Conservation (phyloP, 2,113 vertebrate genomes). For the Cebus imitator region DNA sequence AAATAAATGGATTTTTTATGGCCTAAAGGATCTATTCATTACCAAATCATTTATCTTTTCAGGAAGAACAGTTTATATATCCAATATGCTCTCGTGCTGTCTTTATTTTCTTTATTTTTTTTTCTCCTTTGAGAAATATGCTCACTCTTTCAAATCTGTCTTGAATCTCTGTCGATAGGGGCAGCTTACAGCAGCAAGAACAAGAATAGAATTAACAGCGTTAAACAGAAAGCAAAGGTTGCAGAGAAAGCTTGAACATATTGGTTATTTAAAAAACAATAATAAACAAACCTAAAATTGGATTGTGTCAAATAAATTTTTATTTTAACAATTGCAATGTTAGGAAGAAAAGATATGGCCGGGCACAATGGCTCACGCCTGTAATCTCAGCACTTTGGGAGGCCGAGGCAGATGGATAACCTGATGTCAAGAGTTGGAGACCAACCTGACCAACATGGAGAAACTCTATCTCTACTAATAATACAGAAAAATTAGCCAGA, state of each 20-base stretch:
- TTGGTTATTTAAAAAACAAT: constrained; percentile 38
- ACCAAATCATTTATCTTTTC: constrained; percentile 85
- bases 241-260: background rate
- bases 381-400: too few relatives aligned
- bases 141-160: constrained; percentile 67
- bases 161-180: constrained; percentile 42
- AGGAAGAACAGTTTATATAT: constrained; percentile 77
- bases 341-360: background rate
- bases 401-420: too few relatives aligned
- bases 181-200: constrained; percentile 55
- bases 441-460: too few relatives aligned
- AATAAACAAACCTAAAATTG: constrained; percentile 32
- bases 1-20: constrained; percentile 88
- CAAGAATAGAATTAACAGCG: constrained; percentile 67
- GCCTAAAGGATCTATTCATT: constrained; percentile 85
- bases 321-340: background rate
- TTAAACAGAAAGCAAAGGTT: constrained; percentile 64
- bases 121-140: constrained; percentile 64
- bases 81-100: constrained; percentile 66
- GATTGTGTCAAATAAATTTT: background rate
- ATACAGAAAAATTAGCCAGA: too few relatives aligned
- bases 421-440: too few relatives aligned
- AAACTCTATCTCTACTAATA: too few relatives aligned
- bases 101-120: constrained; percentile 79
- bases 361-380: too few relatives aligned